These are phyloP conservation scores for Anas capensis DNA, from an alignment of 2,797 vertebrate species.

Conservation along the genomic window DNA sequence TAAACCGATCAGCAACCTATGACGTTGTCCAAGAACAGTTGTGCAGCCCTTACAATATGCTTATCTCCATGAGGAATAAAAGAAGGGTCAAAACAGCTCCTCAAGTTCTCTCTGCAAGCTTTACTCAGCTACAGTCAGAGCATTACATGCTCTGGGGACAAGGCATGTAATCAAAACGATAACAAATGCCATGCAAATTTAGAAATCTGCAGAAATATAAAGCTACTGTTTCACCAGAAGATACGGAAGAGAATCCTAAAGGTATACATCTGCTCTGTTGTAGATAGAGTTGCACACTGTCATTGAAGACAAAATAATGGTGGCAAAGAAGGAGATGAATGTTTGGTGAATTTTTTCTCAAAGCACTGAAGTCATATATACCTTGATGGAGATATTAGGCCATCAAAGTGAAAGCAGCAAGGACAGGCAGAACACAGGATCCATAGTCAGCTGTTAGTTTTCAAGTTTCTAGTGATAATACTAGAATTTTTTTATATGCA, in stretches of 20 bases:
- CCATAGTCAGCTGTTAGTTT: not conserved
- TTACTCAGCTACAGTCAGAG: not conserved
- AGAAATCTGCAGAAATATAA: not conserved
- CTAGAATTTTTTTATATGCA: not conserved
- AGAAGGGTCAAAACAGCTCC: not conserved
- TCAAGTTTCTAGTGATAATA: not conserved
- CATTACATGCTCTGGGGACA: rapidly evolving
- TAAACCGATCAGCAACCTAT: not conserved
- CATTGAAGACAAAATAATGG: not conserved
- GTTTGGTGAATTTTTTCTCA: not conserved
- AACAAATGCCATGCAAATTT: not conserved
- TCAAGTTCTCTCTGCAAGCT: not conserved
- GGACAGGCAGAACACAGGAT: not conserved
- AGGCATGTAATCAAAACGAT: not conserved
- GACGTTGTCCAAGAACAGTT: not conserved
- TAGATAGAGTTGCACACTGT: not conserved
- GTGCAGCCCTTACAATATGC: not conserved
- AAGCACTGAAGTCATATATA: not conserved
- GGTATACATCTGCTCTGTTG: not conserved
- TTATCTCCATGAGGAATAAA: not conserved
- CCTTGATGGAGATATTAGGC: not conserved
- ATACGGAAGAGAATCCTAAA: not conserved
- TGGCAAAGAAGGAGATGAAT: not conserved
- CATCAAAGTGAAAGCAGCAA: not conserved
- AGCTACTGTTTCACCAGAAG: not conserved